Evolutionary conservation across 2,888 invertebrate genomes (phyloP).

Genomic region (Drosophila meridionalis): DNA sequence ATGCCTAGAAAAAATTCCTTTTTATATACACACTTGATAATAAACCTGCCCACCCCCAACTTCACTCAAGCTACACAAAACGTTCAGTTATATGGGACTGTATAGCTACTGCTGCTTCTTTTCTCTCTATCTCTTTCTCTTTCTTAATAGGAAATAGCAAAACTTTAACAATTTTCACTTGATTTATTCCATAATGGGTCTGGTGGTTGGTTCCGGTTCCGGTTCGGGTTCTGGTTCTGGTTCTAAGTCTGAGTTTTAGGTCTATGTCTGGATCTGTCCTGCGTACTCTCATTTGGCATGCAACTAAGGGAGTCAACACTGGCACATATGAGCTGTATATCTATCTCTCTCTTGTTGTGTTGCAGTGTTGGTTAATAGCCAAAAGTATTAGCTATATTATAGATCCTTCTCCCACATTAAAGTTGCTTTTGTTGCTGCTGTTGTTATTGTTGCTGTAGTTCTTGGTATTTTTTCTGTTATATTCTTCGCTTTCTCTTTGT

Average conservation of each 20-base stretch:
- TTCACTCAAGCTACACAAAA: constrained; percentile 32
- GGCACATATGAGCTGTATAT: not conserved
- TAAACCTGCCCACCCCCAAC: constrained; percentile 16
- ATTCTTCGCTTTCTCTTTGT: not conserved
- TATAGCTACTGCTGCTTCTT: constrained; percentile 9
- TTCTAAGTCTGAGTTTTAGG: constrained; percentile 19
- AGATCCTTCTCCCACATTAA: not conserved
- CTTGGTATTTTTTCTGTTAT: constrained; percentile 1
- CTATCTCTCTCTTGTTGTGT: not conserved
- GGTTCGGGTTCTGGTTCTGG: constrained; percentile 18
- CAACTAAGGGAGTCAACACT: constrained; percentile 1
- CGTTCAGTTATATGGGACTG: constrained; percentile 22
- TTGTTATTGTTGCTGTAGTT: constrained; percentile 16
- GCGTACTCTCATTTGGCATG: constrained; percentile 23
- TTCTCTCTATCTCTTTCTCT: not conserved
- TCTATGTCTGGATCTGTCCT: constrained; percentile 18
- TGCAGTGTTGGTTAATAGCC: constrained; percentile 5
- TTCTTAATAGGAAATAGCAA: constrained; percentile 41
- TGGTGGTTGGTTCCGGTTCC: constrained; percentile 22
- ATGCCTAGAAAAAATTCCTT: constrained; percentile 61
- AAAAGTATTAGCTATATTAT: not conserved
- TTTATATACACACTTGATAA: constrained; percentile 62
- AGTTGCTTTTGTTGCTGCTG: constrained; percentile 58
- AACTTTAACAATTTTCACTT: constrained; percentile 55
- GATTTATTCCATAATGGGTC: constrained; percentile 28